Conservation (phyloP, 2,113 vertebrate species). For the Pao palembangensis region DNA sequence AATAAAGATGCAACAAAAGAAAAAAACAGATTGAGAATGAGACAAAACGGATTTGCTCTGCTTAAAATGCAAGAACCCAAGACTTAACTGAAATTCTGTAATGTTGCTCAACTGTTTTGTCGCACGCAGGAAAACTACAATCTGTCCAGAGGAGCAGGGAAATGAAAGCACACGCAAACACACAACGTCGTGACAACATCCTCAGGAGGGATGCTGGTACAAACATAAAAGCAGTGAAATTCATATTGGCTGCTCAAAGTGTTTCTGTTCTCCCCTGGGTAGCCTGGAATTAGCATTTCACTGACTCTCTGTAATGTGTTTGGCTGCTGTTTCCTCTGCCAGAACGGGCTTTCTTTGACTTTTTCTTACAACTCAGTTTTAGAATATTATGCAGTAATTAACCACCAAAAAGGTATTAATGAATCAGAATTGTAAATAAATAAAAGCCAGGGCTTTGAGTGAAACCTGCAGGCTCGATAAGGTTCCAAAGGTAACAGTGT, state of each 20-base stretch:
- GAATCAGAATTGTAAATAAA: too few relatives aligned
- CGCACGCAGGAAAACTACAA: conserved; percentile 13
- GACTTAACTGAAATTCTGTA: conserved; percentile 39
- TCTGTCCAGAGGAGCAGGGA: conserved; percentile 8
- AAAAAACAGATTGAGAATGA: not conserved
- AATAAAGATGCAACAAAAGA: not conserved
- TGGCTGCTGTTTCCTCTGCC: conserved; percentile 12
- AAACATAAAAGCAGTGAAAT: conserved; percentile 60
- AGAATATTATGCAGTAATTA: not conserved
- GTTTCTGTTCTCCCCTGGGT: conserved; percentile 43
- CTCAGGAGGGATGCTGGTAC: conserved; percentile 41
- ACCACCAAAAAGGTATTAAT: too few relatives aligned
- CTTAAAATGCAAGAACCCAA: not conserved
- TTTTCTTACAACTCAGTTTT: conserved; percentile 8
- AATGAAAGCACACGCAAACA: not conserved
- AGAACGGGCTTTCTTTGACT: conserved; percentile 1
- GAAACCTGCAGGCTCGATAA: too few relatives aligned
- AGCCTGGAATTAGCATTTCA: conserved; percentile 45
- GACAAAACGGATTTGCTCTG: not conserved
- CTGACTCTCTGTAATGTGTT: conserved; percentile 46
- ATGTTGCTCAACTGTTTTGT: conserved; percentile 42
- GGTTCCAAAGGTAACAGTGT: too few relatives aligned
- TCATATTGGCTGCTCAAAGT: conserved; percentile 47
- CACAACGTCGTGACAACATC: conserved; percentile 22
- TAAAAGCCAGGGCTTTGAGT: too few relatives aligned